phyloP scores from a whole-genome alignment of 92 coral and sea anemone genomes.

The Paramuricea clavata region DNA sequence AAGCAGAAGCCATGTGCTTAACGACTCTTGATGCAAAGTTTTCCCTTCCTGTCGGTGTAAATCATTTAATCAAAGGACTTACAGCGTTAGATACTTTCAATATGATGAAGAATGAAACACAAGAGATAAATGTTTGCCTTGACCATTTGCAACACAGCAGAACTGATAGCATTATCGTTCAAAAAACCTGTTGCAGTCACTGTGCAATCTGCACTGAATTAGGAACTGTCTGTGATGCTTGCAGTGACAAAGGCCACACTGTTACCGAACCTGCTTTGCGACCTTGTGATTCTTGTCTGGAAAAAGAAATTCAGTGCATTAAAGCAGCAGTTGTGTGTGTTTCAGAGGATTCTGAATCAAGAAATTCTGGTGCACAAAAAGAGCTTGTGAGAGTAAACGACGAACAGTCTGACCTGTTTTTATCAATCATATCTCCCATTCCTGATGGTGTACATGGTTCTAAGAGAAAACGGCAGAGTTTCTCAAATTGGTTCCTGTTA shows the following conservation, averaged over 20 bases:
- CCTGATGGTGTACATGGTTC: conserved; percentile 68
- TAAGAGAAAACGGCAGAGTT: conserved; percentile 65
- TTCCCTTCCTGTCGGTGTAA: conserved; percentile 74
- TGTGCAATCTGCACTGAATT: conserved; percentile 52
- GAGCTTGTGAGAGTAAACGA: conserved; percentile 61
- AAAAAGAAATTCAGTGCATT: conserved; percentile 70
- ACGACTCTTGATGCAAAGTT: conserved; percentile 75
- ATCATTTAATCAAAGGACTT: conserved; percentile 73
- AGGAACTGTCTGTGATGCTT: conserved; percentile 67
- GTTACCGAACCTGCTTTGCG: conserved; percentile 74
- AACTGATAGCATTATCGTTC: conserved; percentile 61
- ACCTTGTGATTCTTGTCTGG: conserved; percentile 73
- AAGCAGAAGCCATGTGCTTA: conserved; percentile 77
- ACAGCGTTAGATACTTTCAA: conserved; percentile 75
- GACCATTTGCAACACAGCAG: conserved; percentile 68
- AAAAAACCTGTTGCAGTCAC: conserved; percentile 59
- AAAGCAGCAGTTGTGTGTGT: conserved; percentile 75
- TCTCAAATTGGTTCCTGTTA: conserved; percentile 67
- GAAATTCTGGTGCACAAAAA: conserved; percentile 73
- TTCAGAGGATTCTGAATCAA: conserved; percentile 71
- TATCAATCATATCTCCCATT: conserved; percentile 50
- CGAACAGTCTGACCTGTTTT: conserved; percentile 47
- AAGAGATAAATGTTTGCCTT: conserved; percentile 73
- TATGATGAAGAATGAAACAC: conserved; percentile 70
- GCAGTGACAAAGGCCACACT: conserved; percentile 70